These are phyloP conservation scores for Siderastrea radians DNA, from an alignment of 92 coral and sea anemone genomes.

Conservation along the genomic window DNA sequence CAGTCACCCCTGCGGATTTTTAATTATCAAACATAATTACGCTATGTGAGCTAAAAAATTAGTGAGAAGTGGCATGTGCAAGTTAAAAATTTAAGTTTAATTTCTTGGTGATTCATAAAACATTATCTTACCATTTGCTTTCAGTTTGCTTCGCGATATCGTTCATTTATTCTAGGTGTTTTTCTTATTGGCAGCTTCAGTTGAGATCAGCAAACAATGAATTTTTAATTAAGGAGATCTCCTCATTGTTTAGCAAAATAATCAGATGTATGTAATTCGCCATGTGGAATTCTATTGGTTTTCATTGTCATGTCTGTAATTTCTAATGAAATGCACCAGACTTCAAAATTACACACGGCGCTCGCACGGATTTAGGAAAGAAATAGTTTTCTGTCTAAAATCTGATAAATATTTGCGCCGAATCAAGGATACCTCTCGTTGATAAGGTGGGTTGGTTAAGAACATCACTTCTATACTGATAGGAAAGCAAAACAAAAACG, in stretches of 20 bases:
- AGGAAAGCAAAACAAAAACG: not conserved
- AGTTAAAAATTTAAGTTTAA: not conserved
- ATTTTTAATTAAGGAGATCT: constrained; percentile 45
- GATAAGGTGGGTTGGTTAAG: constrained; percentile 39
- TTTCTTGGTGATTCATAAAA: not conserved
- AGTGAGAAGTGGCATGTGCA: not conserved
- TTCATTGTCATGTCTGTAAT: constrained; percentile 25
- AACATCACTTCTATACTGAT: constrained; percentile 1
- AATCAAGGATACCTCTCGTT: constrained; percentile 13
- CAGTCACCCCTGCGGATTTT: not conserved
- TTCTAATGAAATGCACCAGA: constrained; percentile 49
- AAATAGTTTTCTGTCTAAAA: constrained; percentile 19
- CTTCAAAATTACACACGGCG: constrained; percentile 37
- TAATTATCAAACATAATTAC: not conserved
- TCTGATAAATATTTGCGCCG: constrained; percentile 38
- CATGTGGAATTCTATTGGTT: constrained; percentile 32
- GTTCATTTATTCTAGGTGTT: constrained; percentile 1
- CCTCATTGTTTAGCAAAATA: constrained; percentile 43
- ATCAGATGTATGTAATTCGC: constrained; percentile 34
- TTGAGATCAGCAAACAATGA: constrained; percentile 40
- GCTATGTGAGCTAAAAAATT: too few relatives aligned
- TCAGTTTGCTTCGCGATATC: constrained; percentile 17
- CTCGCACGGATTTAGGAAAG: constrained; percentile 16
- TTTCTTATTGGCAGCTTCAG: constrained; percentile 4
- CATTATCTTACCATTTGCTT: not conserved